Base-by-base conservation (phyloP, 2,797 vertebrate genomes). In the Myiotriccus ornatus region DNA sequence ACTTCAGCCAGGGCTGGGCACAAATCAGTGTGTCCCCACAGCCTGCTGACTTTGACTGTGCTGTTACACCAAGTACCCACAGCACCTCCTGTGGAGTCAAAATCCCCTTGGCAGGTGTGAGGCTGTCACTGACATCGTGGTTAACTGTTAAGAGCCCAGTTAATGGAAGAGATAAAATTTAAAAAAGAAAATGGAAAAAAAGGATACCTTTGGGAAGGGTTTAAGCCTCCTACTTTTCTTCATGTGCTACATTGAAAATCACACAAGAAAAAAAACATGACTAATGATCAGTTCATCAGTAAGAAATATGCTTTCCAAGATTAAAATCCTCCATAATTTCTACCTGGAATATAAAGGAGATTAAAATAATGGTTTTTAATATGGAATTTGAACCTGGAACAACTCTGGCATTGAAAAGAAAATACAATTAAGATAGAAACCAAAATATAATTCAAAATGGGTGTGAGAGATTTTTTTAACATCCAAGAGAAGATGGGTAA, bases 11-110 rank as follows among this genome's bases (percentile, higher is more conserved):
- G 32, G 3, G n/a, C 78, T 46, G 10, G 12, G 32, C 50, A 37
- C 49, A 52, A 30, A 37, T 23, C 28, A 32, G 3, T 1, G n/a
- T 5, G 30, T 34, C 9, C 0, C 41, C 8, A 12, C 1, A 0
- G 49, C 47, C 55, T 22, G 0, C 37, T 32, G 62, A 27, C 30
- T 70, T 41, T 14, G 21, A 13, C 21, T 37, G 43, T 25, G 69
- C n/a, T 46, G 17, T 14, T 44, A 65, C 8, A 47, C 10, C 39
- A 46, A 34, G 21, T 8, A 30, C 43, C 57, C 24, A 57, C 55
- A 27, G 16, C 21, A 37, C 59, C 55, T 73, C 79, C 39, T 21
- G 34, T 15, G 28, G 14, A 63, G 32, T 30, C 60, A 63, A 37
- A 68, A 43, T 34, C 34, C 16, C 39, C 21, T 53, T 39, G 19